phyloP scores from a whole-genome alignment of 2,797 vertebrate species.

The Gymnoscopelus braueri region DNA sequence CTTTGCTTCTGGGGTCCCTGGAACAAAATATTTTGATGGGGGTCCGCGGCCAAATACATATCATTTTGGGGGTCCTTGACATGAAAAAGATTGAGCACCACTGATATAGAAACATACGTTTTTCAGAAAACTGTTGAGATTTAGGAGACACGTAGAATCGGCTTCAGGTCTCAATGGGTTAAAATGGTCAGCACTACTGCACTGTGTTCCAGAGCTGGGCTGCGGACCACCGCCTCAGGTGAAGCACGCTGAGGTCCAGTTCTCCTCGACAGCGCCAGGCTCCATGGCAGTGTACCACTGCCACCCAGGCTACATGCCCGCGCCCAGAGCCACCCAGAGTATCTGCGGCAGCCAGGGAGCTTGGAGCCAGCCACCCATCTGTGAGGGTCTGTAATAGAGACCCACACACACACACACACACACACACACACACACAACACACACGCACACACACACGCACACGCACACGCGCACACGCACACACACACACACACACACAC shows the following conservation, averaged over 20 bases:
- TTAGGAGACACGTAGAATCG: too few species aligned
- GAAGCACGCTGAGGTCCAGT: slow-evolving; percentile 85
- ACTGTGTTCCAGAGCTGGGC: slow-evolving; percentile 79
- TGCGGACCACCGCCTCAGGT: slow-evolving; percentile 88
- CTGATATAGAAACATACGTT: too few species aligned
- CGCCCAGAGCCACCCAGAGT: slow-evolving; percentile 81
- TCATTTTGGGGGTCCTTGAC: too few species aligned
- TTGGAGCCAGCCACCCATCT: slow-evolving; percentile 91
- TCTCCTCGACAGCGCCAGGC: slow-evolving; percentile 86
- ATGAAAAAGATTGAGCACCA: too few species aligned
- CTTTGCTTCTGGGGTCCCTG: too few species aligned
- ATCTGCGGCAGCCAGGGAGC: slow-evolving; percentile 86
- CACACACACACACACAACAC: slow-evolving; percentile 4
- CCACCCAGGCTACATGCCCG: slow-evolving; percentile 84
- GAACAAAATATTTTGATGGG: too few species aligned
- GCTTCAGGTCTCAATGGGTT: too few species aligned
- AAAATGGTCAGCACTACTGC: not conserved
- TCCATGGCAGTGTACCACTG: slow-evolving; percentile 87
- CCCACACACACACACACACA: not conserved
- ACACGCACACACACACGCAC: not conserved
- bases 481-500: too few species aligned
- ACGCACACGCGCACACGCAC: too few species aligned
- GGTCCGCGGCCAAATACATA: too few species aligned
- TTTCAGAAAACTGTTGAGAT: too few species aligned
- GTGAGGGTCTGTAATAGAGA: slow-evolving; percentile 81